Evolutionary conservation across 2,113 vertebrate genomes (phyloP), one percentile per base, ranked within the genome.

Genomic region (Phalacrocorax aristotelis): DNA sequence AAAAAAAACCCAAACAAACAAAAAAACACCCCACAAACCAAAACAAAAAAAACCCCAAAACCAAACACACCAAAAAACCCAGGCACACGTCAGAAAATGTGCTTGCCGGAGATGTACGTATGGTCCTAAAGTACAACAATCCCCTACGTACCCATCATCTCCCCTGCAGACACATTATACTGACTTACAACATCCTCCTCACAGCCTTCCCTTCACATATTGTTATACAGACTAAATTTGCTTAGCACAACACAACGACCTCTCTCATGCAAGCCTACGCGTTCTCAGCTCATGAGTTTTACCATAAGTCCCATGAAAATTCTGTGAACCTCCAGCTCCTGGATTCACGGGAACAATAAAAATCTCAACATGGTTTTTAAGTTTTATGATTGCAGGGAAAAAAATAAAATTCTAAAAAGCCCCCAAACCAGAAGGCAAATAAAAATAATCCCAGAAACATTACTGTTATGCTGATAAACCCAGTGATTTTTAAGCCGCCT

Each of bases 391-490:
- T 93, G 18, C 48, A 87, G 58, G n/a, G 81, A 13, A 5, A 62
- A 23, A 26, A 54, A 92, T 42, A 90, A 38, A 96, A 93, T 88
- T 90, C 83, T 92, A 86, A 95, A 95, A 81, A 58, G 42, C 21
- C 64, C 18, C 38, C 85, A 95, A 83, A 92, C 83, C 90, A 92
- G 75, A 97, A 94, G 68, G 68, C 95, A 95, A 96, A 94, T 96
- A 95, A 97, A 96, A 96, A 75, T 86, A 97, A 97, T 96, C 71
- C 75, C 78, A 80, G 87, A 65, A 94, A 88, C 49, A 54, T 94
- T 94, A 61, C n/a, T 85, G 32, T 69, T 94, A 49, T 36, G 46
- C 32, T 90, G 93, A 83, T 90, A 95, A 97, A 83, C 44, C 22
- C 64, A 64, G 42, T 60, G 32, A 68, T 51, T 94, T 93, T 87